These are phyloP conservation scores for Sepioteuthis lessoniana DNA, from an alignment of 2,888 invertebrate genomes.

Conservation along the genomic window DNA sequence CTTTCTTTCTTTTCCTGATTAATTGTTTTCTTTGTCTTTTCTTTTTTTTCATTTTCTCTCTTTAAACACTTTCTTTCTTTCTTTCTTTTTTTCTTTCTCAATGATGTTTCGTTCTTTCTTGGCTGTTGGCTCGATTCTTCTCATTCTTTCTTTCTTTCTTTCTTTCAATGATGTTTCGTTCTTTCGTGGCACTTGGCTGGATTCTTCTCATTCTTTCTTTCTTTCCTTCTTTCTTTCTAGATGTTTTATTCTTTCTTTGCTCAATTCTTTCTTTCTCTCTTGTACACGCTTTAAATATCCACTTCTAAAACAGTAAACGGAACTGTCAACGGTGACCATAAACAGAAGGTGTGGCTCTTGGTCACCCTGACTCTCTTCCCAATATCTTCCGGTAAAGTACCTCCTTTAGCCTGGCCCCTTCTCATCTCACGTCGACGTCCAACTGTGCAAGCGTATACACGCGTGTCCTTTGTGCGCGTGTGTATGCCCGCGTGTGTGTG, in stretches of 20 bases:
- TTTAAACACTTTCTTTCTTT: no score
- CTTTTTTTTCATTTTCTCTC: neutral
- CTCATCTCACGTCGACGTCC: no score
- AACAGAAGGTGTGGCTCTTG: neutral
- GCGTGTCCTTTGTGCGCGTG: no score
- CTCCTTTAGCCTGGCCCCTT: no score
- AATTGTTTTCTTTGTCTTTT: constrained; percentile 34
- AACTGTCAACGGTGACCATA: no score
- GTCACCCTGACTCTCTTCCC: neutral
- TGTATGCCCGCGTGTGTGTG: neutral
- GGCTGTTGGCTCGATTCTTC: neutral
- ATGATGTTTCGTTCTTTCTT: neutral
- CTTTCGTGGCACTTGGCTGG: neutral
- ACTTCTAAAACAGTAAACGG: no score
- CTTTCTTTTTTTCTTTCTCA: no score
- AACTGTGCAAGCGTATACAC: no score
- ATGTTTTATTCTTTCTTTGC: no score
- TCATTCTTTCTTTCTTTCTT: neutral
- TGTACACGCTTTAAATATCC: no score
- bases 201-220: neutral
- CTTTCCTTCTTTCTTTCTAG: neutral
- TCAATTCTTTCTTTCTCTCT: no score
- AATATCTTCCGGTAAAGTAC: no score
- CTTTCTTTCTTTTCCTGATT: neutral
- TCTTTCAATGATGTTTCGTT: neutral